A percentile compares a stretch with the other conserved stretches of the same genome.
Evolutionary conservation across 2,113 vertebrate genomes (phyloP).

Genomic region (Amazona guildingii): DNA sequence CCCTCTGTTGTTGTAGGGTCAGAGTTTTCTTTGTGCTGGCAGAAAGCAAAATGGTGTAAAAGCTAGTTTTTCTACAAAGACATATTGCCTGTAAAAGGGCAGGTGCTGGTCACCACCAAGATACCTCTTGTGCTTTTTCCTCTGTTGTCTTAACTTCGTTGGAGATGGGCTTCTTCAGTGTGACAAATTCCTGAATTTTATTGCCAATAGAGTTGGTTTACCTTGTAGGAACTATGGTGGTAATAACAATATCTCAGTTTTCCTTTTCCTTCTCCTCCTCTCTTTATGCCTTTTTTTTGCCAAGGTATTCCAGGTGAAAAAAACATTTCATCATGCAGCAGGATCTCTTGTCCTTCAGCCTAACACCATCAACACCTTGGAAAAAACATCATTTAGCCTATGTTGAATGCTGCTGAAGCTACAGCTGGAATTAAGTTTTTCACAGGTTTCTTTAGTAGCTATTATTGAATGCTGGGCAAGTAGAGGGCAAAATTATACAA

Average conservation of each 20-base stretch:
- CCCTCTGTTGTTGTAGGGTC: background rate
- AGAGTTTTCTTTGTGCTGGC: background rate
- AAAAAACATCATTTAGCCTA: background rate
- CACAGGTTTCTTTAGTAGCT: background rate
- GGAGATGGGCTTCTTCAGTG: background rate
- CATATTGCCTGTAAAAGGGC: fast-evolving
- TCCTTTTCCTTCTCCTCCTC: background rate
- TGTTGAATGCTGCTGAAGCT: background rate
- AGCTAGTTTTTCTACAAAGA: background rate
- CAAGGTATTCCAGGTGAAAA: background rate
- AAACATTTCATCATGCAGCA: background rate
- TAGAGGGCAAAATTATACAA: background rate
- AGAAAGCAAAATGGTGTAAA: background rate
- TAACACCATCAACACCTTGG: background rate
- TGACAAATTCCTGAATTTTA: background rate
- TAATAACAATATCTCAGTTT: background rate
- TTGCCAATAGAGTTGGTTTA: background rate
- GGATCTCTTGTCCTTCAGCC: background rate
- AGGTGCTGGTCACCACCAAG: background rate
- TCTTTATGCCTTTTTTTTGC: background rate
- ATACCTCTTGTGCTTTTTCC: background rate
- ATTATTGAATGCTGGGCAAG: background rate
- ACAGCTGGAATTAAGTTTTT: background rate
- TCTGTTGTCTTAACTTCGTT: background rate
- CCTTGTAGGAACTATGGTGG: background rate